A percentile compares a stretch with the other conserved stretches of the same genome.
These are phyloP conservation scores for Drosophila ogumai DNA, from an alignment of 1,140 invertebrate genomes.

Conservation along the genomic window DNA sequence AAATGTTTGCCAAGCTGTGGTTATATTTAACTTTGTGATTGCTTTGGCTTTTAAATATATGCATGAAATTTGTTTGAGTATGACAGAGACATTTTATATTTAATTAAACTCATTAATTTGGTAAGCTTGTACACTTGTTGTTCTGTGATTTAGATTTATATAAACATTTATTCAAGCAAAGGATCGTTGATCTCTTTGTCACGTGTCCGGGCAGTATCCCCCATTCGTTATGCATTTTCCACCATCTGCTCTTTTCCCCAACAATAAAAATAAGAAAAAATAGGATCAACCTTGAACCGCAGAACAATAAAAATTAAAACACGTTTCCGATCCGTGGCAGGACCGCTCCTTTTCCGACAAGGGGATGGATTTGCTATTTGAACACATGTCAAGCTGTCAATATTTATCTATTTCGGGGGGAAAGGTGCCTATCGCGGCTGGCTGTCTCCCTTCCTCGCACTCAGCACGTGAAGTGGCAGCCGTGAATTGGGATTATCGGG, in stretches of 20 bases:
- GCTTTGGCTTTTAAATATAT: not conserved
- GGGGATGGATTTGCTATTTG: conserved; percentile 49
- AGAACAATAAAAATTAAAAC: conserved; percentile 71
- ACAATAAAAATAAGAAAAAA: conserved; percentile 9
- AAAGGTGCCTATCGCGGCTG: conserved; percentile 53
- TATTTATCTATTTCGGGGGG: conserved; percentile 69
- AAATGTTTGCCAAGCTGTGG: conserved; percentile 10
- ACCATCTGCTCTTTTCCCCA: conserved; percentile 34
- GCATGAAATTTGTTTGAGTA: not conserved
- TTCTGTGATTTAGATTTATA: not conserved
- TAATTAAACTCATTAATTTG: too few species aligned
- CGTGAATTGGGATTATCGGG: conserved; percentile 68
- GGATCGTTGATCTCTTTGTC: not conserved
- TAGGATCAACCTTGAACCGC: conserved; percentile 43
- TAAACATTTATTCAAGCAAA: not conserved
- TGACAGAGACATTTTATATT: not conserved
- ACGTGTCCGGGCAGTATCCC: conserved; percentile 1
- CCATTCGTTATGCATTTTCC: conserved; percentile 10
- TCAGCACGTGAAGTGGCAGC: conserved; percentile 29
- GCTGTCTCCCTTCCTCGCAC: not conserved
- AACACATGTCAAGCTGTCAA: conserved; percentile 82
- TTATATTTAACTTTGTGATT: not conserved
- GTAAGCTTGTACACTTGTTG: not conserved
- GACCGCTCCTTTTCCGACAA: conserved; percentile 15
- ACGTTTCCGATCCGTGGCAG: conserved; percentile 43